Evolutionary conservation across 2,113 vertebrate species (phyloP).

Genomic region (Myotis davidii): DNA sequence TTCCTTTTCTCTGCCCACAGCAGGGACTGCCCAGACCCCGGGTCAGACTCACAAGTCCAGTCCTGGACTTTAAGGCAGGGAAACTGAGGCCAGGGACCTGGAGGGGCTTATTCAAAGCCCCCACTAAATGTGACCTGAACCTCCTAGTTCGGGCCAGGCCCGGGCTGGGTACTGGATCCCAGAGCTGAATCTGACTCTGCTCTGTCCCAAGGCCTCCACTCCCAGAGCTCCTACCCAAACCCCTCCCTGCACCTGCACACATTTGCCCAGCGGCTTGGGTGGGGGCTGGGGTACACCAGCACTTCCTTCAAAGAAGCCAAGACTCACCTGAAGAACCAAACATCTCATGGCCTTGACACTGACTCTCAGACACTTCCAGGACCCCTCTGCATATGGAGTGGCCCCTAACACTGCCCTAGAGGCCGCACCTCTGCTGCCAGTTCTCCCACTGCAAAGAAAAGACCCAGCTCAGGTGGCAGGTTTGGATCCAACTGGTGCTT

Average conservation of each 20-base stretch:
- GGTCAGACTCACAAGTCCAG: no score
- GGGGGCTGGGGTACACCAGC: not conserved
- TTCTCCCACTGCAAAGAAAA: not conserved
- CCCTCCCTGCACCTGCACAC: not conserved
- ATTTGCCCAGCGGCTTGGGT: not conserved
- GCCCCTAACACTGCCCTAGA: no score
- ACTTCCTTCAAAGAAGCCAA: not conserved
- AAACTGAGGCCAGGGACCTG: not conserved
- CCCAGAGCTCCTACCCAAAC: no score
- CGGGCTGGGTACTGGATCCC: not conserved
- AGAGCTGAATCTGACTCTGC: not conserved
- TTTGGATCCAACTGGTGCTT: not conserved
- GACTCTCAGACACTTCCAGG: not conserved
- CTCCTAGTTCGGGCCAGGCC: not conserved
- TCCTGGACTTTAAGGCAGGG: not conserved
- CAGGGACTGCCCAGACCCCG: not conserved
- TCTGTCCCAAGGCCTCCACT: not conserved
- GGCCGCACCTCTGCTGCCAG: not conserved
- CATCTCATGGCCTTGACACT: not conserved
- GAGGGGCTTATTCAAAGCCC: not conserved
- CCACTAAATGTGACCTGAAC: not conserved
- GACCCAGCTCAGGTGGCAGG: not conserved
- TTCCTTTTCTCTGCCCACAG: not conserved
- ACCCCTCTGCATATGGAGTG: not conserved
- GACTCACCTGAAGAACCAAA: not conserved